Percentiles rank a stretch among this genome's conserved stretches.
These are phyloP conservation scores for Ferrisia virgata DNA, from an alignment of 2,888 invertebrate genomes.

Conservation along the genomic window DNA sequence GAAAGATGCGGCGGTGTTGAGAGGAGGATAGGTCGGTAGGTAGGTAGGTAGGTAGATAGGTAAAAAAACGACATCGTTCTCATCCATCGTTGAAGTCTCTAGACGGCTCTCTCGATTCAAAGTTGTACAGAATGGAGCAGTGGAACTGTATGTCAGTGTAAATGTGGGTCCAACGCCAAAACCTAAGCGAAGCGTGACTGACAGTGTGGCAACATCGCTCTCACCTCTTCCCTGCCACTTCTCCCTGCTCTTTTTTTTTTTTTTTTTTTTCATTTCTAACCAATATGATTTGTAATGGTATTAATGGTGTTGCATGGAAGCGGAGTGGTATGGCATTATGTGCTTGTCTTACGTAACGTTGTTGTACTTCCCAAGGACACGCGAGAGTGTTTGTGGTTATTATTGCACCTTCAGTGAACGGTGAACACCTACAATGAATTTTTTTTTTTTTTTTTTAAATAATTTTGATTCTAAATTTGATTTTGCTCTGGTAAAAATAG, in stretches of 20 bases:
- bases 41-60: too few species aligned
- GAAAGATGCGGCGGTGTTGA: neutral
- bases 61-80: conserved; percentile 39
- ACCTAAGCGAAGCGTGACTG: conserved; percentile 44
- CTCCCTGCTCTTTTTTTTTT: neutral
- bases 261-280: conserved; percentile 35
- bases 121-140: conserved; percentile 30
- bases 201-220: conserved; percentile 45
- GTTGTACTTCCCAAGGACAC: conserved; percentile 45
- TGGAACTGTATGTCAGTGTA: conserved; percentile 43
- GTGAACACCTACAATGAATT: conserved; percentile 41
- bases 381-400: conserved; percentile 44
- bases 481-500: neutral
- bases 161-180: conserved; percentile 45
- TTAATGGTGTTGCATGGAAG: conserved; percentile 45
- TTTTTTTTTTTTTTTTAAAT: conserved; percentile 29
- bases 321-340: conserved; percentile 40
- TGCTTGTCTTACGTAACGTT: conserved; percentile 45
- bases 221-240: conserved; percentile 42
- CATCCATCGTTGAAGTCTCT: conserved; percentile 43
- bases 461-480: neutral
- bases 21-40: too few species aligned
- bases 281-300: conserved; percentile 46
- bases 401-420: conserved; percentile 46
- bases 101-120: neutral